phyloP scores from a whole-genome alignment of 2,888 invertebrate species.

The Buathra laborator region DNA sequence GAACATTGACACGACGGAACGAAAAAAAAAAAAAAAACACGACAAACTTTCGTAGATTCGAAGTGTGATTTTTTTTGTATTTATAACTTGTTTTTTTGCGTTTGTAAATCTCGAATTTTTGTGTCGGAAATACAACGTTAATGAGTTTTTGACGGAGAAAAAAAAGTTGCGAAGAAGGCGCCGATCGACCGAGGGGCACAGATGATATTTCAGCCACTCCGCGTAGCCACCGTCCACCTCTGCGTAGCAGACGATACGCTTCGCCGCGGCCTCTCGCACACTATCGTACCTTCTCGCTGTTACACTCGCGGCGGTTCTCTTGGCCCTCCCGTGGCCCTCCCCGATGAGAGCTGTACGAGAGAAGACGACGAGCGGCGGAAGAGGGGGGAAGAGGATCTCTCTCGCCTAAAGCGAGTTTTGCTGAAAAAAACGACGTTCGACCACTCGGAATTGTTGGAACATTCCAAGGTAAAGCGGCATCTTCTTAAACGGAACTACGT shows the following conservation, averaged over 20 bases:
- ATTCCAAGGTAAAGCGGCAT: constrained; percentile 36
- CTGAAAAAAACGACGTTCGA: not conserved
- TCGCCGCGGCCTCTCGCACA: constrained; percentile 63
- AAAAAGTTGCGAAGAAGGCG: constrained; percentile 29
- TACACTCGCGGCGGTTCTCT: constrained; percentile 30
- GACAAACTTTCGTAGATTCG: not conserved
- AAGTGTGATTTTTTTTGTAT: not conserved
- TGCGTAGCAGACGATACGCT: constrained; percentile 70
- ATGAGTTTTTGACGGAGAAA: not conserved
- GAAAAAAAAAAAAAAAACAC: not conserved
- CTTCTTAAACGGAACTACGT: constrained; percentile 24
- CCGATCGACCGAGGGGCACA: constrained; percentile 48
- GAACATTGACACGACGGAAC: constrained; percentile 54
- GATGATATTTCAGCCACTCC: constrained; percentile 64
- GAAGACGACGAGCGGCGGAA: not conserved
- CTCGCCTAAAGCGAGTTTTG: constrained; percentile 14
- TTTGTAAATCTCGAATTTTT: not conserved
- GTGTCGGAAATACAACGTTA: constrained; percentile 13
- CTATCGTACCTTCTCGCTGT: constrained; percentile 31
- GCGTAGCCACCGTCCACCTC: constrained; percentile 64
- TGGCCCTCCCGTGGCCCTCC: constrained; percentile 12
- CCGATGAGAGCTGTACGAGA: not conserved
- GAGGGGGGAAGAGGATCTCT: constrained; percentile 15
- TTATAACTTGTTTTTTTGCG: not conserved
- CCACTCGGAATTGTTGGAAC: constrained; percentile 39